These are phyloP conservation scores for Pipistrellus kuhlii DNA, from an alignment of 2,797 vertebrate species.

Conservation along the genomic window DNA sequence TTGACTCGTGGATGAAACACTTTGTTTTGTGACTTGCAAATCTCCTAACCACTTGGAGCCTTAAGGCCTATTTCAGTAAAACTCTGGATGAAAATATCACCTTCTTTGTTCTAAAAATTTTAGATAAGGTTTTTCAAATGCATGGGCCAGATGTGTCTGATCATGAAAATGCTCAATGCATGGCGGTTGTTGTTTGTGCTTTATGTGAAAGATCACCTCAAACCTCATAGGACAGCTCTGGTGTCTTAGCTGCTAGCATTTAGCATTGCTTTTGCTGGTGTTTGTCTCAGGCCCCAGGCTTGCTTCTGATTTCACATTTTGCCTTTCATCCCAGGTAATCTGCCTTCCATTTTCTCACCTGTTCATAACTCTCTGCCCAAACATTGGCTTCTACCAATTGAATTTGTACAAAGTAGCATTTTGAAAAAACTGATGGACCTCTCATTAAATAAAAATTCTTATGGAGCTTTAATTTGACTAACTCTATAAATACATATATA, in stretches of 20 bases:
- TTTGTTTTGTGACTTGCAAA: background rate
- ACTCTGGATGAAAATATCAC: background rate
- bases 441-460: background rate
- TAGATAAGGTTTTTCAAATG: background rate
- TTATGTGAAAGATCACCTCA: background rate
- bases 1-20: background rate
- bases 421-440: background rate
- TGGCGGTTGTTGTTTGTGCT: too few relatives aligned
- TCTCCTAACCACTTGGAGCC: background rate
- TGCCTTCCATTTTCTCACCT: background rate
- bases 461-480: background rate
- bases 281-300: background rate
- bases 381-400: background rate
- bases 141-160: background rate
- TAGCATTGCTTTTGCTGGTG: background rate
- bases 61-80: background rate
- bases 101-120: background rate
- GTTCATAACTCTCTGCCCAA: background rate
- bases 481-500: background rate
- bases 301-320: background rate
- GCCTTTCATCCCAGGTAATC: background rate
- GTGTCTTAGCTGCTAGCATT: too few relatives aligned
- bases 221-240: background rate
- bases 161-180: background rate
- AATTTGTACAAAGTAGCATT: background rate